Evolutionary conservation across 2,888 invertebrate genomes (phyloP), one percentile per base, ranked within the genome.

Genomic region (Himalopsyche anomala): DNA sequence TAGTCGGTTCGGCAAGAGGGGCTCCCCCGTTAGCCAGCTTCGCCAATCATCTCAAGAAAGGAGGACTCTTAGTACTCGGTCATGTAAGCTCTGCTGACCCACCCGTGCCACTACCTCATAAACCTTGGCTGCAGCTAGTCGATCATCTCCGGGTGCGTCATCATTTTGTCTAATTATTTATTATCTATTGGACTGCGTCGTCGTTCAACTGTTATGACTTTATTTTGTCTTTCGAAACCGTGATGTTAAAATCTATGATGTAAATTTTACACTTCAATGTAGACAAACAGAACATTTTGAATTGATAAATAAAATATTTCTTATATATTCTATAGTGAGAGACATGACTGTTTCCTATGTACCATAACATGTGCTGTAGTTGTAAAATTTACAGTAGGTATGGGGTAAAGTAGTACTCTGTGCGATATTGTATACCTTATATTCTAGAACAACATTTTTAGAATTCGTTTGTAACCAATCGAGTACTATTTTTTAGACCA

Each of bases 1-100:
- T 99, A 91, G 96, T 99, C 0, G 95, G 98, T 0, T 98, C 98
- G 86, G 99, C 99, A 0, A 93, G 99, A 12, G 96, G 98, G 9
- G 94, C 96, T 15, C 97, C 98, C 90, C 98, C 99, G 0, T 94
- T 99, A 79, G 98, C 99, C 56, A 97, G 98, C 92, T 99, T 99
- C 91, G 97, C 99, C 17, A 99, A 99, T 90, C 99, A 99, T 90
- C 94, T 99, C 90, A 99, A 99, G 91, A 99, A 99, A 95, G 93
- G 93, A 8, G 93, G 93, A 87, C 87, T 93, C 28, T 92, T 93
- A 89, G 93, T 93, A 38, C 87, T 93, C 56, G 93, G 93, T 0
- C 93, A 93, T 89, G 93, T 93, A 83, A 87, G 92, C 0, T 89
- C 92, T 0, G 93, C 93, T 0, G 93, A 92, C 0, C 93, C 93